These are phyloP conservation scores for Exaiptasia diaphana DNA, from an alignment of 64 coral and sea anemone genomes.

Conservation along the genomic window DNA sequence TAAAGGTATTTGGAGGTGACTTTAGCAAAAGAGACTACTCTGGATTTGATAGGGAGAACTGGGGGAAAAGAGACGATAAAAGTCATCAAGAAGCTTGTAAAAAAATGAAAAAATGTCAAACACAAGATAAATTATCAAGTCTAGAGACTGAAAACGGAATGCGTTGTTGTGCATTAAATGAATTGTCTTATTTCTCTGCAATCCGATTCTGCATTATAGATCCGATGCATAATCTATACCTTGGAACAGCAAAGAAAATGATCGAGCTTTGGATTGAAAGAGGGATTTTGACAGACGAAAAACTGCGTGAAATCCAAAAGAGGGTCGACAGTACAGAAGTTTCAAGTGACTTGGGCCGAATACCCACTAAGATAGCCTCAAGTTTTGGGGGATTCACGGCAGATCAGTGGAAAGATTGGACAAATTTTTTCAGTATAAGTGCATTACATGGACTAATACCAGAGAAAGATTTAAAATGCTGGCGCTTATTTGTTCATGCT, in stretches of 20 bases:
- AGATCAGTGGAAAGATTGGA: conserved; percentile 71
- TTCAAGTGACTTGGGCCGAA: background rate
- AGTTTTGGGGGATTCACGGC: conserved; percentile 68
- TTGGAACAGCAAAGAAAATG: background rate
- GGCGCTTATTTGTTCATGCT: background rate
- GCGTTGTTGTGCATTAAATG: background rate
- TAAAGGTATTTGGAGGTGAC: background rate
- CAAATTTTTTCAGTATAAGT: no score
- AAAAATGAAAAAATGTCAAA: background rate
- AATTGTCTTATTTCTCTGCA: background rate
- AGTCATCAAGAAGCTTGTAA: background rate
- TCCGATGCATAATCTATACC: conserved; percentile 3
- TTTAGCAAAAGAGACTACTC: background rate
- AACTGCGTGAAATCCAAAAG: background rate
- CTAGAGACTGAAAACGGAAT: background rate
- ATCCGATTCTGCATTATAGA: background rate
- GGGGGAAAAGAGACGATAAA: background rate
- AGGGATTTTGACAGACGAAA: background rate
- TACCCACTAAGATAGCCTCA: conserved; percentile 34
- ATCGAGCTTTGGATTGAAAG: conserved; percentile 12
- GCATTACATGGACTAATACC: no score
- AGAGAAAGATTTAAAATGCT: background rate
- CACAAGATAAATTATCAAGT: background rate
- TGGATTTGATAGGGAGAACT: conserved; percentile 11
- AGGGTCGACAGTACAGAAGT: background rate